Conservation (phyloP, 2,888 invertebrate species). For the Stomorhina lunata region DNA sequence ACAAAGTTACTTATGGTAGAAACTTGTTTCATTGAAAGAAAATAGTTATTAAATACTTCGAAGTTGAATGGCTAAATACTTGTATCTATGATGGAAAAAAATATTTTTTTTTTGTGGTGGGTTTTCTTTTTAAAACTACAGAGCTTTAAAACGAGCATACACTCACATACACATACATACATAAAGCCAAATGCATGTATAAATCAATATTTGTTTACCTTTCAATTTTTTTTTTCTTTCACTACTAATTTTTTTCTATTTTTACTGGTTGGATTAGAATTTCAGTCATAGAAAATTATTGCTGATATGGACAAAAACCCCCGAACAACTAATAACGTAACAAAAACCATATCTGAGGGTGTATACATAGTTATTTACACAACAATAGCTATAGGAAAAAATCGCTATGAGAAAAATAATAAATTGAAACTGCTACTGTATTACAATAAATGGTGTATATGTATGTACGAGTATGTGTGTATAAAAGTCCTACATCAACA, state of each 20-base stretch:
- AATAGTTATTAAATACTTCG: no score
- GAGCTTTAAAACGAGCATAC: no score
- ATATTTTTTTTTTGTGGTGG: no score
- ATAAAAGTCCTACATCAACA: constrained; percentile 45
- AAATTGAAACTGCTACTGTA: constrained; percentile 14
- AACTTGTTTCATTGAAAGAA: no score
- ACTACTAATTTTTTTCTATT: constrained; percentile 8
- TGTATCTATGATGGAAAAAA: no score
- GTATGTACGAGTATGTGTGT: no score
- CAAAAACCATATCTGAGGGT: background rate
- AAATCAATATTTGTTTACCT: constrained; percentile 63
- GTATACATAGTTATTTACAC: no score
- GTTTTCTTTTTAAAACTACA: no score
- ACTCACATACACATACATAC: background rate
- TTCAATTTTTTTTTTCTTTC: constrained; percentile 14
- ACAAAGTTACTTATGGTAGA: no score
- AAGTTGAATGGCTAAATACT: no score
- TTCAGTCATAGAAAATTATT: constrained; percentile 42
- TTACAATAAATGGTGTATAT: constrained; percentile 12
- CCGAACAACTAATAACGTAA: constrained; percentile 15
- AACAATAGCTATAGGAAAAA: no score
- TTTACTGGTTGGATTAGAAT: constrained; percentile 24
- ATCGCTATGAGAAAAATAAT: background rate
- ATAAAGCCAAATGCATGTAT: constrained; percentile 5
- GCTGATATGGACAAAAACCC: constrained; percentile 42